Evolutionary conservation across 2,797 vertebrate genomes (phyloP), one percentile per base, ranked within the genome.

Genomic region (Aeoliscus strigatus): DNA sequence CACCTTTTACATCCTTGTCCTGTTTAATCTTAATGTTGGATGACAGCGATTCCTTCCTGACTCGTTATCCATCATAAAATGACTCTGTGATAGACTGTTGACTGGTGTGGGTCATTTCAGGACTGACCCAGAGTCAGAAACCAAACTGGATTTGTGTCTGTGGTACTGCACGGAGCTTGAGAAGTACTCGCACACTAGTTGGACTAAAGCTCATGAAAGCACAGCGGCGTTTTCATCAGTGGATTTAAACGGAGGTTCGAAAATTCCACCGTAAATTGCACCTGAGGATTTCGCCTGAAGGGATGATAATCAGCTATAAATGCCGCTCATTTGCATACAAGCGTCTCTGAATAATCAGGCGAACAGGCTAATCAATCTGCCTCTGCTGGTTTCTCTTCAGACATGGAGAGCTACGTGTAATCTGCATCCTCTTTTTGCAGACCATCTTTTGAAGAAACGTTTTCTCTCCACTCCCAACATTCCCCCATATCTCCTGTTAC

Each of bases 231-330:
- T 48, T 46, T 54, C 25, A 61, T 61, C 26, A 17, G n/a, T 45
- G 10, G 51, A 60, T 50, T 60, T 36, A 60, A 70, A 56, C 25
- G 7, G 34, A 62, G 53, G 39, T 39, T 47, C 39, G 46, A 72
- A 75, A 69, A 51, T 67, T 73, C 50, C 52, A 35, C 43, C 51
- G 41, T 59, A 35, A 51, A 65, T 75, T 72, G 49, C 42, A 50
- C 44, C 27, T 73, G 62, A 39, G 63, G 57, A 64, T 61, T 70
- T 57, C 66, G 16, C 55, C 51, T 44, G 70, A 58, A 37, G 57
- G 46, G 63, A 68, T 46, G 62, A 75, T 75, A 84, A 84, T 86
- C 83, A 84, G 73, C 68, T 59, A 54, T 79, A 83, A 86, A 82
- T 59, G 73, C 56, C 62, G 61, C 79, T 81, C 14, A 39, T 69